Evolutionary conservation across 2,113 vertebrate genomes (phyloP).

Genomic region (Pomatostomus ruficeps): DNA sequence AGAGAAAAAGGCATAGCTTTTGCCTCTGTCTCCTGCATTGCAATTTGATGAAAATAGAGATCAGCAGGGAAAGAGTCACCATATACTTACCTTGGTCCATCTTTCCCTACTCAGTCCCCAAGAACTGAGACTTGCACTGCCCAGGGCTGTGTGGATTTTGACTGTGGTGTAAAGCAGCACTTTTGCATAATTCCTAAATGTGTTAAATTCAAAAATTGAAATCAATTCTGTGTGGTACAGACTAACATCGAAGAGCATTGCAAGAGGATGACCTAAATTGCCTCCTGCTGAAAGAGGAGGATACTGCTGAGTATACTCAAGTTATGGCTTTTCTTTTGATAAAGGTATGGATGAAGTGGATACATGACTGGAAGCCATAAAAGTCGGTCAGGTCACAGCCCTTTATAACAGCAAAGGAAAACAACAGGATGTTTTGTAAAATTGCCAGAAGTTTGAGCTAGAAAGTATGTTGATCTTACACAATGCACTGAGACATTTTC

Average conservation of each 20-base stretch:
- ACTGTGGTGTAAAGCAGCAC: not conserved
- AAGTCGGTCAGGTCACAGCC: constrained; percentile 5
- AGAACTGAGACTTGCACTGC: not conserved
- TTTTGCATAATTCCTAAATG: not conserved
- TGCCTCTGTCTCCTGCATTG: not conserved
- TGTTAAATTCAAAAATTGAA: not conserved
- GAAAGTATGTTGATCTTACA: constrained; percentile 49
- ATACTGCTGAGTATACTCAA: not conserved
- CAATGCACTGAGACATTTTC: constrained; percentile 55
- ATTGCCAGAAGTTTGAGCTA: constrained; percentile 23
- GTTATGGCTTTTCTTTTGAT: constrained; percentile 6
- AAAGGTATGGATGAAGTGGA: constrained; percentile 9
- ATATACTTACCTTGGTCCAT: not conserved
- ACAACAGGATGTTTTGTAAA: not conserved
- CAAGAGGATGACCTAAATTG: not conserved
- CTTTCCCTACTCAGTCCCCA: not conserved
- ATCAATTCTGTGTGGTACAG: not conserved
- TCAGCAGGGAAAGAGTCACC: not conserved
- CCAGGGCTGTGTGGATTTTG: not conserved
- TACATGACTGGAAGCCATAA: not conserved
- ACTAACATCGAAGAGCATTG: not conserved
- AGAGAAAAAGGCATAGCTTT: not conserved
- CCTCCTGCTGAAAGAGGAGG: not conserved
- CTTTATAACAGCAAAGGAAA: not conserved
- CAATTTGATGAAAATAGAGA: not conserved